A percentile compares a stretch with the other conserved stretches of the same genome.
These are phyloP conservation scores for Syngnathoides biaculeatus DNA, from an alignment of 2,113 vertebrate species.

Conservation along the genomic window DNA sequence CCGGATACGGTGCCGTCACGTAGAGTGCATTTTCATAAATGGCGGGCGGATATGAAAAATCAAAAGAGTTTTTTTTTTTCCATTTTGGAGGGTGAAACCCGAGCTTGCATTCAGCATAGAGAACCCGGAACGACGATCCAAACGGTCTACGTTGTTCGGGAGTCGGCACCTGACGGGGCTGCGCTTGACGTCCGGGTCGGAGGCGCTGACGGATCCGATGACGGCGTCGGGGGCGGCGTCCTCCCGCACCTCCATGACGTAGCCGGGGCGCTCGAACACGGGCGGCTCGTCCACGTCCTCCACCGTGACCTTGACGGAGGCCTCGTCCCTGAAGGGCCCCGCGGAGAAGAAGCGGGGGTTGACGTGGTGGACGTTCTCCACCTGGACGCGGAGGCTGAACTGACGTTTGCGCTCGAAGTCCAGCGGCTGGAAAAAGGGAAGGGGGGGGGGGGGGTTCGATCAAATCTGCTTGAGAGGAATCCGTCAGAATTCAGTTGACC, in stretches of 20 bases:
- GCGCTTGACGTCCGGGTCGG: conserved; percentile 82
- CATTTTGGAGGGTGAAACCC: too few relatives aligned
- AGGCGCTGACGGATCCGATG: conserved; percentile 82
- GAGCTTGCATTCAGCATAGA: too few relatives aligned
- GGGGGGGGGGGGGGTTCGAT: too few relatives aligned
- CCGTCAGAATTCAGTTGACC: not conserved
- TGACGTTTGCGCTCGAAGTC: conserved; percentile 87
- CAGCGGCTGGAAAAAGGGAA: conserved; percentile 70
- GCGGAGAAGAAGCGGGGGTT: conserved; percentile 82
- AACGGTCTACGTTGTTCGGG: too few relatives aligned
- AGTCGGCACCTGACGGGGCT: conserved; percentile 81
- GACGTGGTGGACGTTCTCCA: conserved; percentile 81
- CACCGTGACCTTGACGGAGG: conserved; percentile 82
- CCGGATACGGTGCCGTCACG: not conserved
- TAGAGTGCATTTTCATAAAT: not conserved
- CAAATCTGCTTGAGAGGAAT: not conserved
- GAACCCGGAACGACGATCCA: too few relatives aligned
- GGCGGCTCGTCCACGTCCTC: conserved; percentile 94
- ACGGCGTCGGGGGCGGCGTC: conserved; percentile 76
- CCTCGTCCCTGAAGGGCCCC: conserved; percentile 87
- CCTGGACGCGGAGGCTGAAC: conserved; percentile 87
- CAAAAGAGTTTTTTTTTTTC: too few relatives aligned
- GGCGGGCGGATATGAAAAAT: too few relatives aligned
- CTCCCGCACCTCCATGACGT: conserved; percentile 88
- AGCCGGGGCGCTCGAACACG: conserved; percentile 80